phyloP scores from a whole-genome alignment of 2,888 invertebrate species.

The Drosophila engyochracea region DNA sequence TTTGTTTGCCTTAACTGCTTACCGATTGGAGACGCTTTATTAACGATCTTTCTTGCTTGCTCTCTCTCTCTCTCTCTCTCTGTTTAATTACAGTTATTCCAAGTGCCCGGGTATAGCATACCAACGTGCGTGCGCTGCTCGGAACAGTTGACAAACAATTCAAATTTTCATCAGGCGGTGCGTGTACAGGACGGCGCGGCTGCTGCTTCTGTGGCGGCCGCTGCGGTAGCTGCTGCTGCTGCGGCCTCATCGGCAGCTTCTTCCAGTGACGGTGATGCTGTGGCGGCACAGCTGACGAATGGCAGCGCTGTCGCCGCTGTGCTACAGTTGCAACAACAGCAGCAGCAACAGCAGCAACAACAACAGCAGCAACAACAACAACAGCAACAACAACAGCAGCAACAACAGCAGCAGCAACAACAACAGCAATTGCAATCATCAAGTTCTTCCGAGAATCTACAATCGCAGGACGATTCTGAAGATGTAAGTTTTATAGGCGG shows the following conservation, averaged over 20 bases:
- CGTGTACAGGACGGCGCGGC: slow-evolving; percentile 68
- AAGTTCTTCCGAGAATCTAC: slow-evolving; percentile 84
- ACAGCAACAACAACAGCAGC: slow-evolving; percentile 77
- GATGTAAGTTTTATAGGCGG: slow-evolving; percentile 71
- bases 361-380: slow-evolving; percentile 79
- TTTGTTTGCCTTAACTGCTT: slow-evolving; percentile 18
- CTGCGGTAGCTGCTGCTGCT: slow-evolving; percentile 71
- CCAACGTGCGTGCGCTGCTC: slow-evolving; percentile 86
- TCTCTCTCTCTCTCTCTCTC: slow-evolving; percentile 10
- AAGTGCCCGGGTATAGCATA: slow-evolving; percentile 85
- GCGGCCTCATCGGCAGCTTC: slow-evolving; percentile 64
- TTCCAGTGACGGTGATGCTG: slow-evolving; percentile 62
- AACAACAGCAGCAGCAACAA: slow-evolving; percentile 70
- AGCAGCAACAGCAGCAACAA: slow-evolving; percentile 73
- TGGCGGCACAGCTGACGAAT: slow-evolving; percentile 69
- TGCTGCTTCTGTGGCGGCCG: slow-evolving; percentile 73
- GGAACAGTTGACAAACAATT: slow-evolving; percentile 85
- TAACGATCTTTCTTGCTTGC: slow-evolving; percentile 26
- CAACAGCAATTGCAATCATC: slow-evolving; percentile 83
- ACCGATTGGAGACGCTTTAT: slow-evolving; percentile 37
- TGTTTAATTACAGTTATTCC: slow-evolving; percentile 81
- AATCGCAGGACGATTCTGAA: slow-evolving; percentile 84
- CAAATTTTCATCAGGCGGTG: slow-evolving; percentile 84
- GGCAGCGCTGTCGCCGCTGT: slow-evolving; percentile 66
- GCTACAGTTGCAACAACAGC: slow-evolving; percentile 66